A percentile compares a stretch with the other conserved stretches of the same genome.
These are phyloP conservation scores for Forbesichthys papilliferus DNA, from an alignment of 2,113 vertebrate species.

Conservation along the genomic window DNA sequence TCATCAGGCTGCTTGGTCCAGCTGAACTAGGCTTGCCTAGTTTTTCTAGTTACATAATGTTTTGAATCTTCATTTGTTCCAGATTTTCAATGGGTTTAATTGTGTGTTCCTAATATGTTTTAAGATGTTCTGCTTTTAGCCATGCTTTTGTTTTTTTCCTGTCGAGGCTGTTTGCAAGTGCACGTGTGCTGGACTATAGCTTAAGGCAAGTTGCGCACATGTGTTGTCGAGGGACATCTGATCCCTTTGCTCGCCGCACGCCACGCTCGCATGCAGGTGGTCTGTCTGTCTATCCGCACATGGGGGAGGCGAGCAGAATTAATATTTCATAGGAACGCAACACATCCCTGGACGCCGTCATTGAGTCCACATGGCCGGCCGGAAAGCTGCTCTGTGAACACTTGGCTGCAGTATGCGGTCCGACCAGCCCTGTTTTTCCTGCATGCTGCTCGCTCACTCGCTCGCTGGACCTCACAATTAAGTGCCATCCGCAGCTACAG, in stretches of 20 bases:
- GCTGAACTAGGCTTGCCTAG: too few relatives aligned
- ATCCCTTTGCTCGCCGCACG: constrained; percentile 71
- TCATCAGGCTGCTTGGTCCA: too few relatives aligned
- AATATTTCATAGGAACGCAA: constrained; percentile 95
- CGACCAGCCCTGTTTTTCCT: constrained; percentile 80
- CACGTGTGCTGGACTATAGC: not conserved
- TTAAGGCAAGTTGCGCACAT: constrained; percentile 53
- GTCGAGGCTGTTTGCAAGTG: not conserved
- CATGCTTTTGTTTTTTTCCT: constrained; percentile 4
- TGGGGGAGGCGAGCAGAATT: constrained; percentile 85
- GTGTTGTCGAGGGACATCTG: constrained; percentile 66
- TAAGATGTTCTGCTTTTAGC: not conserved
- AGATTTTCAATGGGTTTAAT: constrained; percentile 22
- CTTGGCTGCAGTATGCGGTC: constrained; percentile 91
- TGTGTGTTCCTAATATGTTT: constrained; percentile 2
- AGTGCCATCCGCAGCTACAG: constrained; percentile 89
- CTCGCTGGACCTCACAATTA: constrained; percentile 89
- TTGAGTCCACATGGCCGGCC: constrained; percentile 97
- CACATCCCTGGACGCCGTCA: constrained; percentile 89
- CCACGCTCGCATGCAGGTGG: constrained; percentile 87
- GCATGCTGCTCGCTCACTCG: constrained; percentile 78
- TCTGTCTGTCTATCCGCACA: constrained; percentile 90
- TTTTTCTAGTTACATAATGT: not conserved
- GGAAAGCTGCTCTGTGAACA: constrained; percentile 94
- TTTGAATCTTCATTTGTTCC: constrained; percentile 16